A percentile compares a stretch with the other conserved stretches of the same genome.
Conservation (phyloP, 2,797 vertebrate genomes). For the Avahi laniger region DNA sequence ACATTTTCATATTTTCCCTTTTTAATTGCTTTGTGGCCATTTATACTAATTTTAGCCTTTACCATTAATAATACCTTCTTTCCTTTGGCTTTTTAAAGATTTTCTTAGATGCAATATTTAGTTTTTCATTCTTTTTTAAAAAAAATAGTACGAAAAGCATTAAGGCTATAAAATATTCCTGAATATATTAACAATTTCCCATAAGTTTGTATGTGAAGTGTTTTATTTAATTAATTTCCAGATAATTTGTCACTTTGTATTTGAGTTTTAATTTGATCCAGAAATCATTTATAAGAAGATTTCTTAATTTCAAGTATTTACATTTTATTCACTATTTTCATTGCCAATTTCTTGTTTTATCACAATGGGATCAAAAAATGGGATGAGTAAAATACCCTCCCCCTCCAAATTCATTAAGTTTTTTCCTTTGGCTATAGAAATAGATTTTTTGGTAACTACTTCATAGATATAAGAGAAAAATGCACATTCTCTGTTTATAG, state of each 20-base stretch:
- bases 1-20: background rate
- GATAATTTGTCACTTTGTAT: background rate
- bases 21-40: background rate
- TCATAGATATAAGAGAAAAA: background rate
- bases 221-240: slow-evolving; percentile 15
- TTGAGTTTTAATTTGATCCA: background rate
- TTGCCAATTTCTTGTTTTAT: background rate
- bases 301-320: slow-evolving; percentile 40
- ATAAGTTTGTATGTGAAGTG: background rate
- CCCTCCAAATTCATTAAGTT: background rate
- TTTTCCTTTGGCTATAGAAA: background rate
- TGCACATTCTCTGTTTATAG: background rate
- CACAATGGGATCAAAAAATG: background rate
- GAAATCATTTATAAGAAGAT: background rate
- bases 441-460: background rate
- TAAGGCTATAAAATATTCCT: background rate
- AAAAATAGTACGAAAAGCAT: background rate
- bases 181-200: background rate
- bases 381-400: background rate
- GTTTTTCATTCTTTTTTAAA: background rate
- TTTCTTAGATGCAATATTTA: background rate
- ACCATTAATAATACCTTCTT: background rate
- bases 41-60: slow-evolving; percentile 18
- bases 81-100: background rate
- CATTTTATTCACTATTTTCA: background rate